Conservation (phyloP, 2,888 invertebrate species). For the Mesochorus sp. region DNA sequence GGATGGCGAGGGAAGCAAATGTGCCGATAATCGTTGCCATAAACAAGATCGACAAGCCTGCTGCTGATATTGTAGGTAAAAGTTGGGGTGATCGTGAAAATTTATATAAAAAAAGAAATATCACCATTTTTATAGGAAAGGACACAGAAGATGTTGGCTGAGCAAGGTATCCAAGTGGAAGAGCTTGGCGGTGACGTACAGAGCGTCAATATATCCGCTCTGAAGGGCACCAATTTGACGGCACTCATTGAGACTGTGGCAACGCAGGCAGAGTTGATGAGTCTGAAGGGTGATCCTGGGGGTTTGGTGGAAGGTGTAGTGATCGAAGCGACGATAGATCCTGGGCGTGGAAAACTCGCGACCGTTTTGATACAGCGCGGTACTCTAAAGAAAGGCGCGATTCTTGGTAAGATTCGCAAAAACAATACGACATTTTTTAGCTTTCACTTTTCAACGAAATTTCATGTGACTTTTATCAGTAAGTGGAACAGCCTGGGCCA, state of each 20-base stretch:
- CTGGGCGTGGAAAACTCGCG: conserved; percentile 86
- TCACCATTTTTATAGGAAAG: conserved; percentile 84
- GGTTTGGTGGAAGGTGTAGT: conserved; percentile 95
- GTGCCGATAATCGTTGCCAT: conserved; percentile 98
- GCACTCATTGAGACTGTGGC: conserved; percentile 92
- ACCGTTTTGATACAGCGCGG: conserved; percentile 86
- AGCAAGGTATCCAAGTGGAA: conserved; percentile 92
- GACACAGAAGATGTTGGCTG: conserved; percentile 89
- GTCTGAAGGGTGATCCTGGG: conserved; percentile 91
- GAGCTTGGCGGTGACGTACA: conserved; percentile 96
- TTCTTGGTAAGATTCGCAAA: conserved; percentile 81
- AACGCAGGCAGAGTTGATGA: conserved; percentile 93
- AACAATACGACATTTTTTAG: too few relatives aligned
- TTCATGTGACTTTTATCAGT: too few relatives aligned
- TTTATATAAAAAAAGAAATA: not conserved
- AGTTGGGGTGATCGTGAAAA: not conserved
- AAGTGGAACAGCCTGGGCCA: conserved; percentile 93
- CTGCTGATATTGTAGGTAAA: conserved; percentile 92
- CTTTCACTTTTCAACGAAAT: too few relatives aligned
- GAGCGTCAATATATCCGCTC: conserved; percentile 94
- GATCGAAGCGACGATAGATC: conserved; percentile 91
- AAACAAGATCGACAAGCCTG: conserved; percentile 98
- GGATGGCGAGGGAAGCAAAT: conserved; percentile 90
- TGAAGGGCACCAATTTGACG: conserved; percentile 90
- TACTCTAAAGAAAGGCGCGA: conserved; percentile 83